Evolutionary conservation across 2,113 vertebrate genomes (phyloP).

Genomic region (Ia io): DNA sequence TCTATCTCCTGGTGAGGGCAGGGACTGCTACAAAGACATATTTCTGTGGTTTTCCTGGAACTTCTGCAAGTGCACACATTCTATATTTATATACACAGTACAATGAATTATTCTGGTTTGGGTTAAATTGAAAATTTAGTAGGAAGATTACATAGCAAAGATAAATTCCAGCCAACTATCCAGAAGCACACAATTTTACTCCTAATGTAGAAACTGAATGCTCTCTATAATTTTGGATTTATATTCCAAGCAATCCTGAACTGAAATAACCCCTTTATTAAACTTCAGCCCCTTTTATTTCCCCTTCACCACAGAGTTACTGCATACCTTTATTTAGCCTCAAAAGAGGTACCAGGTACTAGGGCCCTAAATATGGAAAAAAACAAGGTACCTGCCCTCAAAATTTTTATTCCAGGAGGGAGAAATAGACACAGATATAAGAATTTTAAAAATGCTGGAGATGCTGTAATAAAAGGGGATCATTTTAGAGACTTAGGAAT

Average conservation of each 20-base stretch:
- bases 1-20: neutral
- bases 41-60: neutral
- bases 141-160: neutral
- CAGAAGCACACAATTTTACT: neutral
- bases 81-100: constrained; percentile 15
- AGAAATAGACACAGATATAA: neutral
- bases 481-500: constrained; percentile 29
- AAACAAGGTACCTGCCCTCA: neutral
- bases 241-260: neutral
- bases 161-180: neutral
- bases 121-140: constrained; percentile 35
- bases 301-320: neutral
- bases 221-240: constrained; percentile 5
- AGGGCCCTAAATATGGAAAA: neutral
- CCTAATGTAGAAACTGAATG: neutral
- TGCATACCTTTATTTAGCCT: constrained; percentile 15
- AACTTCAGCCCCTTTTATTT: constrained; percentile 22
- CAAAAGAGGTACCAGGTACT: neutral
- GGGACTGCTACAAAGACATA: neutral
- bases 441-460: neutral
- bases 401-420: neutral
- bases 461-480: neutral
- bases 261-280: neutral
- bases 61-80: neutral
- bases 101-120: constrained; percentile 27